Evolutionary conservation across 2,888 invertebrate genomes (phyloP), one percentile per base, ranked within the genome.

Genomic region (Hirtodrosophila histrioides): DNA sequence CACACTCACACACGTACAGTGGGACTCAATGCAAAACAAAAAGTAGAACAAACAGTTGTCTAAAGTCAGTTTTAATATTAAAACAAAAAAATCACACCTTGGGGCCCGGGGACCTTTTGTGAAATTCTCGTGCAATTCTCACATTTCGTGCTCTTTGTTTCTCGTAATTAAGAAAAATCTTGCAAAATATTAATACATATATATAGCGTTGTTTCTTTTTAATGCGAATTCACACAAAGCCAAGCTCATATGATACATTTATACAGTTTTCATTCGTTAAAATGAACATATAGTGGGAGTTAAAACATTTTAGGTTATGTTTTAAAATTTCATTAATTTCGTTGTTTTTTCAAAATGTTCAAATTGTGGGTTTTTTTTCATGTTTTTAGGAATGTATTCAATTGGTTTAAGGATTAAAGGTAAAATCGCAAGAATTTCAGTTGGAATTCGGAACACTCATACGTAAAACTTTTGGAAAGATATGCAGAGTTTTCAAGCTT

Each of bases 121-220:
- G 54, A 61, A 60, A 60, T 72, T 78, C 69, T 65, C 71, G 41
- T 63, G 51, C 56, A 60, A 66, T 76, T 73, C 69, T 62, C 77
- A 75, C 64, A 77, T 69, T 73, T 69, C 72, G 77, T 86, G 79
- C 57, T 41, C 50, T 48, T 50, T 61, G 24, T 49, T 66, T 78
- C 63, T 71, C 61, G 78, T 86, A 83, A 86, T 83, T 83, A 83
- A 86, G 75, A 80, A 83, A 83, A 70, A 83, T 84, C 75, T 82
- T 84, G 81, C 84, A 73, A 82, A 8, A 31, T 31, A 31, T 31
- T 31, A 31, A 31, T 31, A 7, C 74, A 63, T 57, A 58, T 69
- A 69, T 65, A 62, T 64, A 60, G 37, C 40, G 51, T 48, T 46
- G 62, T 65, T 56, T 61, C 46, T 56, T 49, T 65, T n/a, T 43